A percentile compares a stretch with the other conserved stretches of the same genome.
These are phyloP conservation scores for Pipistrellus nathusii DNA, from an alignment of 2,797 vertebrate genomes.

Conservation along the genomic window DNA sequence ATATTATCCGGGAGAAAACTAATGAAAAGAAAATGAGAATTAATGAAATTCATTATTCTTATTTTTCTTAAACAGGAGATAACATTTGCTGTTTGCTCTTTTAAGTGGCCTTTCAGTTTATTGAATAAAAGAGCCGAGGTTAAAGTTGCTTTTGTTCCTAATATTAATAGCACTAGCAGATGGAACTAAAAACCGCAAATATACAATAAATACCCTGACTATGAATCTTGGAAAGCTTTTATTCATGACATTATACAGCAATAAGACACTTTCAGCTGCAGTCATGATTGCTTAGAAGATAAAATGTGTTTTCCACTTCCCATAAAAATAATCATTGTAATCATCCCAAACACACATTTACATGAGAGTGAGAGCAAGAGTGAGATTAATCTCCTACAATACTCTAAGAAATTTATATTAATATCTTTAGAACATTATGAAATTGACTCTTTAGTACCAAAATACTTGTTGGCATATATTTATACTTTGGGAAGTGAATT, in stretches of 20 bases:
- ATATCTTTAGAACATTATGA: conserved; percentile 7
- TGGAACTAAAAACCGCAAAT: not conserved
- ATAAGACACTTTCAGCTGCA: not conserved
- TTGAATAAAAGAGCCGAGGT: not conserved
- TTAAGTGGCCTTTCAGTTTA: not conserved
- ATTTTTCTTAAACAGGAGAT: not conserved
- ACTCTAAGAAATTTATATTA: not conserved
- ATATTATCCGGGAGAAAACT: not conserved
- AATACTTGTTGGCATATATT: not conserved
- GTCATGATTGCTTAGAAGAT: not conserved
- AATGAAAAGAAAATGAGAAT: not conserved
- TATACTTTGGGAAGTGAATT: not conserved
- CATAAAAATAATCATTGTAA: not conserved
- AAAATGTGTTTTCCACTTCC: not conserved
- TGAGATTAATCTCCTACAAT: not conserved
- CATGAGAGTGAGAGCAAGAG: not conserved
- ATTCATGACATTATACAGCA: not conserved
- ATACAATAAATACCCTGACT: not conserved
- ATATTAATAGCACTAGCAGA: not conserved
- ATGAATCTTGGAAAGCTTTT: not conserved
- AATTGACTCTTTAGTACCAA: not conserved
- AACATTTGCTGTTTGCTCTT: not conserved
- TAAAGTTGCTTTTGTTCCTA: not conserved
- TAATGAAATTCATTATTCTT: not conserved
- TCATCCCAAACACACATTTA: not conserved